Base-by-base conservation (phyloP, 2,888 invertebrate species). In the Lepidocyrtoides sp. region DNA sequence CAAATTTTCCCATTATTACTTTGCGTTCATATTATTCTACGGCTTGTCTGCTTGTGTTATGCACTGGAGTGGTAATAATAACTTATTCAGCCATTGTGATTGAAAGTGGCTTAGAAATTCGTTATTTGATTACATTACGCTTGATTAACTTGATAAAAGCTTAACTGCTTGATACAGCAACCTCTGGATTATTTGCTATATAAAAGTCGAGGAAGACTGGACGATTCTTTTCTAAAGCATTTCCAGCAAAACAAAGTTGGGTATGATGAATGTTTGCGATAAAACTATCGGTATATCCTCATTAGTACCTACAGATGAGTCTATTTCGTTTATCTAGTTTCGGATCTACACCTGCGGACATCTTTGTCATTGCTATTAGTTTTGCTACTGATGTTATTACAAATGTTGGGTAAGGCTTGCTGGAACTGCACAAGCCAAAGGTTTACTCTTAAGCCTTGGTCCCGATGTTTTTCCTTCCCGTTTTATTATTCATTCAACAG, bases 331-430 rank as follows among this genome's bases (percentile, higher is more conserved):
- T n/a, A n/a, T n/a, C n/a, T n/a, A 89, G 89, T n/a, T 82, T 82
- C 29, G 72, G 82, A 44, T 81, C 89, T 8, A 69, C 69, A 0
- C 92, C 93, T 0, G 82, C 54, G 36, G 92, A 93, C 32, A 89
- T 92, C 29, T 93, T 92, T 51, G 89, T 93, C 17, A 48, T 94
- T 7, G 75, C 92, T 10, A 23, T 90, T 0, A 63, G 89, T 26
- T 93, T 93, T 57, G 85, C 93, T 0, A 91, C 93, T 0, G 93
- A 92, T 51, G 75, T 92, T 0, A 90, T 94, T 44, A 93, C 94
- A 2, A 94, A 93, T 5, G 93, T 93, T 10, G 94, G 94, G 92
- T 94, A 82, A 41, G 8, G 20, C 12, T n/a, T n/a, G n/a, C n/a
- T n/a, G n/a, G n/a, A n/a, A n/a, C n/a, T n/a, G n/a, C n/a, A n/a